Conservation (phyloP, 92 coral and sea anemone genomes). For the Zoanthus sansibaricus region DNA sequence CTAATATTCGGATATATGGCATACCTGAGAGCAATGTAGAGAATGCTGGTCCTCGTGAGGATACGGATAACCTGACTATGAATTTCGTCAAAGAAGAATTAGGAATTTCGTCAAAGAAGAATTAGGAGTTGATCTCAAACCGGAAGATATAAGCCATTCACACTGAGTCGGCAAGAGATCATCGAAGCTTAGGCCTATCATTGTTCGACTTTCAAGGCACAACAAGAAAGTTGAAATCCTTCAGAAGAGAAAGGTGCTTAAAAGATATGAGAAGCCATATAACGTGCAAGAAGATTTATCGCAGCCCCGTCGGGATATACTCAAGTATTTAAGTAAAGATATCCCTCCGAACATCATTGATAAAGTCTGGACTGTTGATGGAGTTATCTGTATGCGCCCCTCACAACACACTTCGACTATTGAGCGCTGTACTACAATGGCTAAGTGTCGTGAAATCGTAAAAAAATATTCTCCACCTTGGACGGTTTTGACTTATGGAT, state of each 20-base stretch:
- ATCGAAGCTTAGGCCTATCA: conserved; percentile 36
- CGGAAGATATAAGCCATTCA: conserved; percentile 42
- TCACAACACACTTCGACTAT: background rate
- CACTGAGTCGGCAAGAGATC: conserved; percentile 12
- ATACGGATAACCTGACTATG: conserved; percentile 20
- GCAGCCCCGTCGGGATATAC: conserved; percentile 5
- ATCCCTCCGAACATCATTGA: background rate
- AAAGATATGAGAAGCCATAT: conserved; percentile 11
- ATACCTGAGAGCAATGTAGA: background rate
- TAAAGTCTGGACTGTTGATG: background rate
- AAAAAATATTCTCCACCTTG: background rate
- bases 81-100: conserved; percentile 42
- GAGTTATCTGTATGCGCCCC: background rate
- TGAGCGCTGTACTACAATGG: background rate
- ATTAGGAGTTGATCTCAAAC: conserved; percentile 40
- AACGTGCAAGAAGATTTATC: conserved; percentile 34
- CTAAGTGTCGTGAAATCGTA: background rate
- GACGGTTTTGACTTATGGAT: no score
- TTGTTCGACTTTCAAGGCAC: conserved; percentile 36
- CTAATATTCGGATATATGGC: background rate
- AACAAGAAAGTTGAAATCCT: conserved; percentile 48
- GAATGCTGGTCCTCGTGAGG: background rate
- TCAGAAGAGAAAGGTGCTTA: background rate
- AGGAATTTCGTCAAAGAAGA: conserved; percentile 42
- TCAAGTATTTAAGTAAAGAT: background rate